Conservation (phyloP, 2,797 vertebrate genomes). For the Macropodus opercularis region DNA sequence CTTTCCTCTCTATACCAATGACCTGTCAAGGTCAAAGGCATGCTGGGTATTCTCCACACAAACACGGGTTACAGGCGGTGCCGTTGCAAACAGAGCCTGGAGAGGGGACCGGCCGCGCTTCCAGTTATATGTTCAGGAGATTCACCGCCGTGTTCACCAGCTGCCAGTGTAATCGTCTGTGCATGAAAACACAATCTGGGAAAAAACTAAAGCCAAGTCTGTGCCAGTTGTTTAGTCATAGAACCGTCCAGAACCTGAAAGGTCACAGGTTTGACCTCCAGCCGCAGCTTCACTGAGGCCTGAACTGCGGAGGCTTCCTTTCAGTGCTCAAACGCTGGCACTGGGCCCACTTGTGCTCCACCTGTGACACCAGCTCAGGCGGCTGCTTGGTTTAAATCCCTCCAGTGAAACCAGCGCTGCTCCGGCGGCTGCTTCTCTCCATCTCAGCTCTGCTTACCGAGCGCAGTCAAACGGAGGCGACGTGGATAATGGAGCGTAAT, state of each 20-base stretch:
- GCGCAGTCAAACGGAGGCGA: conserved; percentile 59
- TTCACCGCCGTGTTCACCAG: neutral
- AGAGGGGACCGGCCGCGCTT: conserved; percentile 9
- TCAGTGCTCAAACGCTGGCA: neutral
- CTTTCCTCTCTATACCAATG: conserved; percentile 56
- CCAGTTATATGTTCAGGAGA: neutral
- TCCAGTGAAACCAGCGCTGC: neutral
- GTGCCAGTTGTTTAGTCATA: neutral
- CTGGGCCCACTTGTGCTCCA: neutral
- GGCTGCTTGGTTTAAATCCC: too few species aligned
- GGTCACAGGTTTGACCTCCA: conserved; percentile 39
- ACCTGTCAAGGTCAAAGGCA: conserved; percentile 83
- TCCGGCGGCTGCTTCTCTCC: conserved; percentile 13
- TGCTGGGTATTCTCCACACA: conserved; percentile 69
- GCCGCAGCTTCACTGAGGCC: neutral
- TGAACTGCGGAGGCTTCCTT: neutral
- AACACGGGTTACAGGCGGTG: conserved; percentile 45
- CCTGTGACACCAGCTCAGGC: neutral
- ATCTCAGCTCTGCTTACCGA: conserved; percentile 50
- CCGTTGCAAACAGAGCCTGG: conserved; percentile 26
- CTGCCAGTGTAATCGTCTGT: too few species aligned
- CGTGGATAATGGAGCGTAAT: conserved; percentile 71
- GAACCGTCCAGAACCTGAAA: neutral
- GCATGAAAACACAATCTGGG: too few species aligned
- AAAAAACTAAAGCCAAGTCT: neutral